These are phyloP conservation scores for Nomada goodeniana DNA, from an alignment of 2,888 invertebrate species.

Conservation along the genomic window DNA sequence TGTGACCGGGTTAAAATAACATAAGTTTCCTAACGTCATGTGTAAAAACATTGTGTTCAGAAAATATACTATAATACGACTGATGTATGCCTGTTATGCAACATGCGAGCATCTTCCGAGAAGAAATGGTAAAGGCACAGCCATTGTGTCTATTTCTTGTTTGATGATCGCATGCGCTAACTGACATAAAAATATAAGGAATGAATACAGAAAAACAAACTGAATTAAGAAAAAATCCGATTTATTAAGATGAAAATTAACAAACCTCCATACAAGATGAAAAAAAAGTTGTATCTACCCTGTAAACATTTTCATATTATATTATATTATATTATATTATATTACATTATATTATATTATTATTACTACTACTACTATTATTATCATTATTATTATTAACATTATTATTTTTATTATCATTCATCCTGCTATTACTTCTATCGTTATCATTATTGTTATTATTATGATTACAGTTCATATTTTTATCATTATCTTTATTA, in stretches of 20 bases:
- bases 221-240: conserved; percentile 74
- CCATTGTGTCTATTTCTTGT: conserved; percentile 68
- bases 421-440: conserved; percentile 36
- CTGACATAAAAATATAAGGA: conserved; percentile 79
- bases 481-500: conserved; percentile 64
- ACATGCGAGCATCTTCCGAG: conserved; percentile 79
- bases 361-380: conserved; percentile 42
- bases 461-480: conserved; percentile 56
- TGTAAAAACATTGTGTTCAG: conserved; percentile 85
- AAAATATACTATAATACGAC: conserved; percentile 84
- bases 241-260: conserved; percentile 81
- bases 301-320: conserved; percentile 84
- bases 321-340: conserved; percentile 75
- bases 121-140: conserved; percentile 62
- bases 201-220: conserved; percentile 77
- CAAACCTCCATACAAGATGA: conserved; percentile 80
- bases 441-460: conserved; percentile 63
- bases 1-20: conserved; percentile 81
- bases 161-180: conserved; percentile 78
- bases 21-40: conserved; percentile 84
- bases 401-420: conserved; percentile 41
- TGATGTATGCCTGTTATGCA: conserved; percentile 81
- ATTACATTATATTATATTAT: conserved; percentile 78
- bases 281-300: conserved; percentile 83
- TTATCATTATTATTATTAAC: conserved; percentile 45